Percentiles rank a stretch among this genome's conserved stretches.
These are phyloP conservation scores for Cairina moschata DNA, from an alignment of 2,113 vertebrate species.

Conservation along the genomic window DNA sequence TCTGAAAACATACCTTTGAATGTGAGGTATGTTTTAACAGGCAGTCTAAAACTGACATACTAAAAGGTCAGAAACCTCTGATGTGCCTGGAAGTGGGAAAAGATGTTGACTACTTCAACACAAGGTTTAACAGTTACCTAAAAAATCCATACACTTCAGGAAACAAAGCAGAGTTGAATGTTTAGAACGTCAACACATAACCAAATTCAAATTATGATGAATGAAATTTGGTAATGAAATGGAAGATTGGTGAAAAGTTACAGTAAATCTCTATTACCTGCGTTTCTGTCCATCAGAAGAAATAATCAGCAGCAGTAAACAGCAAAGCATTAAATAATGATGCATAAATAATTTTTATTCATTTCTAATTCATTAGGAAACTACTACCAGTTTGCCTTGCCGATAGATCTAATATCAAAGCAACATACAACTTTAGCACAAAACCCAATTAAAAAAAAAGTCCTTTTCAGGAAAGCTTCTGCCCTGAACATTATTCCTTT, in stretches of 20 bases:
- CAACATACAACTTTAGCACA: neutral
- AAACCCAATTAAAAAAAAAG: neutral
- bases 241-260: neutral
- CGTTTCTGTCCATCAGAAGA: constrained; percentile 62
- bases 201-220: neutral
- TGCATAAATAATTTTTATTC: neutral
- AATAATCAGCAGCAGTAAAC: constrained; percentile 66
- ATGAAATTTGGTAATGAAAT: neutral
- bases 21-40: neutral
- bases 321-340: constrained; percentile 64
- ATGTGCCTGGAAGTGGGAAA: accelerated
- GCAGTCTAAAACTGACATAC: neutral
- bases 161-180: neutral
- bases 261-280: constrained; percentile 68
- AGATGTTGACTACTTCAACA: neutral
- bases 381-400: neutral
- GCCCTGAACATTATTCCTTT: neutral
- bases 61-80: neutral
- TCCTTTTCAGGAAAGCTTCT: neutral
- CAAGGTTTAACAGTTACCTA: neutral
- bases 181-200: neutral
- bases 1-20: neutral
- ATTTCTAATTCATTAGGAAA: neutral
- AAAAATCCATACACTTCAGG: accelerated
- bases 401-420: neutral